Evolutionary conservation across 2,888 invertebrate species (phyloP).

Genomic region (Lasius fuliginosus): DNA sequence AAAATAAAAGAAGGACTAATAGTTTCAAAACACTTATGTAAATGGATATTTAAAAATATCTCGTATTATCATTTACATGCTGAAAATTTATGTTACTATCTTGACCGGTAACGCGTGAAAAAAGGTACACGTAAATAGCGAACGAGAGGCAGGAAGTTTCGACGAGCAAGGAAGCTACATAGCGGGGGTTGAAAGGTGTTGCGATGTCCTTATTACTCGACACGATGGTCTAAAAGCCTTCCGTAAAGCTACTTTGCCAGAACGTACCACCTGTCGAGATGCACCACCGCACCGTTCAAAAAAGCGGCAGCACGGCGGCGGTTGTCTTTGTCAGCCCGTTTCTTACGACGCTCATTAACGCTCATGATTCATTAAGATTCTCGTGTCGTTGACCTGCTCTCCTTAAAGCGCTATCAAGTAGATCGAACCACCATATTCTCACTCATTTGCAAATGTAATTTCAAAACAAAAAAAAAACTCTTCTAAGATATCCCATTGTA

Average conservation of each 20-base stretch:
- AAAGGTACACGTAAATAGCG: constrained; percentile 44
- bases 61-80: constrained; percentile 20
- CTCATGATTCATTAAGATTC: constrained; percentile 56
- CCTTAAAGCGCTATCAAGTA: constrained; percentile 16
- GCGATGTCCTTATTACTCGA: constrained; percentile 66
- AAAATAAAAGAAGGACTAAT: background rate
- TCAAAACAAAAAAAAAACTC: background rate
- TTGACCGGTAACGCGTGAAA: background rate
- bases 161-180: constrained; percentile 12
- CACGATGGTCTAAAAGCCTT: constrained; percentile 65
- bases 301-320: background rate
- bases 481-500: background rate
- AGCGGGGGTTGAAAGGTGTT: constrained; percentile 54
- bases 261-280: constrained; percentile 57
- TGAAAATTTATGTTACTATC: constrained; percentile 26
- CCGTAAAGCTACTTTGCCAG: constrained; percentile 62
- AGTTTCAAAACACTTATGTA: background rate
- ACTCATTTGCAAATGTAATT: background rate
- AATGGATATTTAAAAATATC: constrained; percentile 36
- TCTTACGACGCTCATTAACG: constrained; percentile 60
- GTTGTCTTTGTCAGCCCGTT: constrained; percentile 20
- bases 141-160: constrained; percentile 28
- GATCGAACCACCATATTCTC: no score
- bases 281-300: constrained; percentile 18
- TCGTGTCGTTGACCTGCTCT: constrained; percentile 30